These are phyloP conservation scores for Drosophila meridiana DNA, from an alignment of 2,888 invertebrate genomes.

Conservation along the genomic window DNA sequence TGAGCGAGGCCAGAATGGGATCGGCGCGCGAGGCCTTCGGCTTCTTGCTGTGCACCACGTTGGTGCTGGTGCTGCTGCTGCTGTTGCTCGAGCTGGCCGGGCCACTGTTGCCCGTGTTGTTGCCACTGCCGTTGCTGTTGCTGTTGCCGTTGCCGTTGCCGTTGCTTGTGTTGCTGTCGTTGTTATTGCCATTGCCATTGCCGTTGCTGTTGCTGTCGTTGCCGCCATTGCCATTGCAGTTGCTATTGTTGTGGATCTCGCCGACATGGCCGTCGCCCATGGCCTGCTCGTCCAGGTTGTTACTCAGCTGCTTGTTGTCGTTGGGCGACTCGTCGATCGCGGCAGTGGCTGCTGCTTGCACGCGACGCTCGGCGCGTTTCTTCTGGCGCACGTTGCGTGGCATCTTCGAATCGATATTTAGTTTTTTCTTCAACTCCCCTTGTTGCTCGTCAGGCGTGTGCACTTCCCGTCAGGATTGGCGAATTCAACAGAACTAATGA, in stretches of 20 bases:
- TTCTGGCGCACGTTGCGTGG: constrained; percentile 43
- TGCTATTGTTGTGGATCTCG: constrained; percentile 3
- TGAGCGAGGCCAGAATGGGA: constrained; percentile 90
- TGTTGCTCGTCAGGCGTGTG: neutral
- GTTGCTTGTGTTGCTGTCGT: neutral
- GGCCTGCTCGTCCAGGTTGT: constrained; percentile 10
- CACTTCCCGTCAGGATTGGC: neutral
- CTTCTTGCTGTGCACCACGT: constrained; percentile 35
- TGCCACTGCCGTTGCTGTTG: neutral
- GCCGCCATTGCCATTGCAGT: neutral
- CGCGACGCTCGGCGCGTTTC: constrained; percentile 47
- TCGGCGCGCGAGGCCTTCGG: constrained; percentile 72
- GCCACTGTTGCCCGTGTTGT: neutral
- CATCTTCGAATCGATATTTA: constrained; percentile 19
- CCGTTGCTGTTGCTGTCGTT: neutral
- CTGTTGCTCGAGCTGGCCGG: constrained; percentile 1
- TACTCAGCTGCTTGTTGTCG: neutral
- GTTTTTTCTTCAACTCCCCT: neutral
- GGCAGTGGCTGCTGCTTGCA: constrained; percentile 3
- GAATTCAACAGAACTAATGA: neutral
- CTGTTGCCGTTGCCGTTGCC: neutral
- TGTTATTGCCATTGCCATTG: neutral
- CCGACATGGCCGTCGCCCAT: constrained; percentile 18
- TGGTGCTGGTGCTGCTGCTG: constrained; percentile 3
- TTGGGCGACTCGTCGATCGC: neutral